Evolutionary conservation across 2,888 invertebrate species (phyloP), one percentile per base, ranked within the genome.

Genomic region (Sarcophaga subvicina): DNA sequence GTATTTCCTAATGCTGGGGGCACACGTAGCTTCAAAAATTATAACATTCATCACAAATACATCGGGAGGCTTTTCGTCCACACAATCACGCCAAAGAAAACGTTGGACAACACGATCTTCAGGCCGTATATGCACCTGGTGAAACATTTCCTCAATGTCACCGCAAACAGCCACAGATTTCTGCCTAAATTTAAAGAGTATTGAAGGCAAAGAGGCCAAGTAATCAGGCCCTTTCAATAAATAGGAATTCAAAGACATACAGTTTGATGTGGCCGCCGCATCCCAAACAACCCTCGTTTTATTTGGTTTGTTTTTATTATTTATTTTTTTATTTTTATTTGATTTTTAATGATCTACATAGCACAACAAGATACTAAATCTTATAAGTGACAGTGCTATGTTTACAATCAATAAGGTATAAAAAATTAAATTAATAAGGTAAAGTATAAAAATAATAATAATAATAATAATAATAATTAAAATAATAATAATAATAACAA

Each of bases 191-290:
- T 60, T 60, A 8, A 60, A 60, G 20, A 60, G 62, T 14, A 62
- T 20, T 2, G 62, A 62, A 62, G 62, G 62, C 6, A 62, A 62
- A 62, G 17, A 20, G n/a, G 62, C 62, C 62, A 62, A 62, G 20
- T 62, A 17, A 17, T 63, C 62, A 20, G 73, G 73, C 14, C 62
- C 73, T 22, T 62, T 73, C 27, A 73, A 60, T 45, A 73, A 45
- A 62, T 73, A 62, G 6, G 62, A 73, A 47, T 73, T 73, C 2
- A 62, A 20, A 45, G 62, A 73, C 63, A 73, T 63, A 17, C 62
- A 63, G 47, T 73, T 47, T 47, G 73, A 63, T 63, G 62, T 73
- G 0, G 45, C 62, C 3, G 63, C 14, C 17, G 62, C 62, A 62
- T 62, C 62, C 62, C 62, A 62, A 20, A 62, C 62, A 17, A 62